These are phyloP conservation scores for Acromyrmex heyeri DNA, from an alignment of 1,140 invertebrate species.

Conservation along the genomic window DNA sequence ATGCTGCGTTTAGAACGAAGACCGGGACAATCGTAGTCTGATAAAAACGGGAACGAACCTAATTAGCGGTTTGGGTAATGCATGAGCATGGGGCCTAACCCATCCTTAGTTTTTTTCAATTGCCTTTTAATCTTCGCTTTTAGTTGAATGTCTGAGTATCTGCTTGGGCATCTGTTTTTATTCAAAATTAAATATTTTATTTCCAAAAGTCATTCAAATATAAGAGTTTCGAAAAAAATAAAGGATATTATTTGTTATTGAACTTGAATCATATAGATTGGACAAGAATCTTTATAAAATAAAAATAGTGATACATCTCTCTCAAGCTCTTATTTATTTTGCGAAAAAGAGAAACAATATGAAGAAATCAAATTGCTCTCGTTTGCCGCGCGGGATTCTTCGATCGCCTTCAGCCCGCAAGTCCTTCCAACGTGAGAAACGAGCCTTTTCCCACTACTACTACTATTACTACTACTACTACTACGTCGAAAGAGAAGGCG, in stretches of 20 bases:
- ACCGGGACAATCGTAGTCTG: conserved; percentile 17
- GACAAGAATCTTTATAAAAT: background rate
- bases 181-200: conserved; percentile 21
- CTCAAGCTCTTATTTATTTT: background rate
- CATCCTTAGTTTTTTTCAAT: conserved; percentile 50
- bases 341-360: conserved; percentile 7
- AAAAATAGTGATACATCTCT: background rate
- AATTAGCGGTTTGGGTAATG: conserved; percentile 62
- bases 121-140: conserved; percentile 51
- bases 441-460: conserved; percentile 59
- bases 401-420: conserved; percentile 43
- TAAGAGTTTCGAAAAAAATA: background rate
- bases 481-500: conserved; percentile 30
- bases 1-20: conserved; percentile 16
- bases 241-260: background rate
- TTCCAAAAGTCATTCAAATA: background rate
- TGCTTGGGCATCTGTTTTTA: conserved; percentile 22
- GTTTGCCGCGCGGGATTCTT: background rate
- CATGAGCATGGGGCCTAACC: conserved; percentile 40
- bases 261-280: background rate
- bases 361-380: background rate
- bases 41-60: conserved; percentile 55
- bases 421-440: conserved; percentile 53
- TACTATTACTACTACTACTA: conserved; percentile 37
- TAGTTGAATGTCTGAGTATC: conserved; percentile 36